These are phyloP conservation scores for Pheucticus melanocephalus DNA, from an alignment of 2,113 vertebrate genomes.

Conservation along the genomic window DNA sequence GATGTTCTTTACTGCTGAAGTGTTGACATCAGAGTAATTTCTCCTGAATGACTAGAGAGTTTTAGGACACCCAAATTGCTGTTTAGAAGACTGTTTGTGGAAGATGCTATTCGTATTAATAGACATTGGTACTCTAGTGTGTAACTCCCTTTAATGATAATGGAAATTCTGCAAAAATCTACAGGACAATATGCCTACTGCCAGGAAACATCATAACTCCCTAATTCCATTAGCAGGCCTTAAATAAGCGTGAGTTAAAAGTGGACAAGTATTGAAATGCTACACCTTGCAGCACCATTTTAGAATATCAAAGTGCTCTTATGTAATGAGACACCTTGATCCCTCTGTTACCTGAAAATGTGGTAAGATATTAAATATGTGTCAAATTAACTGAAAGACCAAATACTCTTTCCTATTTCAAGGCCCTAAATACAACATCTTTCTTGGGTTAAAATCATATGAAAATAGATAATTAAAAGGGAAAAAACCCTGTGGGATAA, in stretches of 20 bases:
- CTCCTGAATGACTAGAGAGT: slow-evolving; percentile 7
- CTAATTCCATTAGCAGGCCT: not conserved
- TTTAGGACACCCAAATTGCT: slow-evolving; percentile 26
- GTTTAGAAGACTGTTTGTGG: slow-evolving; percentile 24
- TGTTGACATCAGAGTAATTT: slow-evolving; percentile 1
- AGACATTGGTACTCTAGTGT: not conserved
- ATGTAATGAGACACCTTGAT: not conserved
- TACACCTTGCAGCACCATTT: not conserved
- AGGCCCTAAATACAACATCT: not conserved
- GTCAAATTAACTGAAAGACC: not conserved
- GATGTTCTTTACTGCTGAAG: not conserved
- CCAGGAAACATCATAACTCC: not conserved
- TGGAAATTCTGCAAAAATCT: not conserved
- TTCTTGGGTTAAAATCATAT: not conserved
- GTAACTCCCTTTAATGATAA: slow-evolving; percentile 24
- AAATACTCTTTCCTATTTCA: not conserved
- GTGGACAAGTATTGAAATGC: not conserved
- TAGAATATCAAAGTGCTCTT: not conserved
- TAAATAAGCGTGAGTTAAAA: not conserved
- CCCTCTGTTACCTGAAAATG: not conserved
- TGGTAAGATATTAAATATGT: not conserved
- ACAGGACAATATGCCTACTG: not conserved
- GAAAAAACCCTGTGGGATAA: not conserved
- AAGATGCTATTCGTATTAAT: not conserved
- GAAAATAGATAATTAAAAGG: not conserved